Percentiles rank a stretch among this genome's conserved stretches.
Evolutionary conservation across 2,888 invertebrate species (phyloP).

Genomic region (Conops quadrifasciatus): DNA sequence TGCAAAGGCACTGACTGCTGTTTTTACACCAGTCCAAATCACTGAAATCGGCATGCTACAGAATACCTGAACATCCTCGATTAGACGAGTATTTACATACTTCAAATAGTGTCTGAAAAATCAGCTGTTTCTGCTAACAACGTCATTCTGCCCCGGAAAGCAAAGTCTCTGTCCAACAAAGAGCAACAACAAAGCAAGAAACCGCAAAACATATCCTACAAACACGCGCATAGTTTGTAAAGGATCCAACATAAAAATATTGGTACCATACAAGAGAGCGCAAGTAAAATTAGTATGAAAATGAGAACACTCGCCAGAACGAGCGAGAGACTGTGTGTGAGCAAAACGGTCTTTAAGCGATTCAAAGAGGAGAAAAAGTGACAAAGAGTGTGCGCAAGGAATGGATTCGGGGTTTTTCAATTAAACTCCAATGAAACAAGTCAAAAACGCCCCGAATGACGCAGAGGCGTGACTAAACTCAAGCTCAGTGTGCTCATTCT

Average conservation of each 20-base stretch:
- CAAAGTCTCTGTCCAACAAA: too few species aligned
- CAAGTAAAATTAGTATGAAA: too few species aligned
- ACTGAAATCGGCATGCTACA: too few species aligned
- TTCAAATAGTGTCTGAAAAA: neutral
- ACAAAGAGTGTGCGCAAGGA: slow-evolving; percentile 11
- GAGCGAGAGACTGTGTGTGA: neutral
- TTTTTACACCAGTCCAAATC: too few species aligned
- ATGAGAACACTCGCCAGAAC: too few species aligned
- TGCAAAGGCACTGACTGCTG: too few species aligned
- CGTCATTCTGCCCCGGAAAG: too few species aligned
- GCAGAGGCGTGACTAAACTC: neutral
- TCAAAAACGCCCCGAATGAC: slow-evolving; percentile 34
- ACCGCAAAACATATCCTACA: too few species aligned
- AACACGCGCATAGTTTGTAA: too few species aligned
- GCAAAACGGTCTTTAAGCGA: neutral
- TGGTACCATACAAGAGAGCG: too few species aligned
- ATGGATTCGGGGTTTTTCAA: neutral
- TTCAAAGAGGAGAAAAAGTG: slow-evolving; percentile 12
- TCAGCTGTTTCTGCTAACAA: slow-evolving; percentile 18
- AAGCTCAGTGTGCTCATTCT: neutral
- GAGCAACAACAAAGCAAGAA: too few species aligned
- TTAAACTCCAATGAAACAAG: neutral
- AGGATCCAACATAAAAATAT: too few species aligned
- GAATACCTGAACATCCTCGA: neutral
- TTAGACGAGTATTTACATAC: neutral